phyloP scores from a whole-genome alignment of 2,888 invertebrate species.

The Marasmarcha lunaedactyla region DNA sequence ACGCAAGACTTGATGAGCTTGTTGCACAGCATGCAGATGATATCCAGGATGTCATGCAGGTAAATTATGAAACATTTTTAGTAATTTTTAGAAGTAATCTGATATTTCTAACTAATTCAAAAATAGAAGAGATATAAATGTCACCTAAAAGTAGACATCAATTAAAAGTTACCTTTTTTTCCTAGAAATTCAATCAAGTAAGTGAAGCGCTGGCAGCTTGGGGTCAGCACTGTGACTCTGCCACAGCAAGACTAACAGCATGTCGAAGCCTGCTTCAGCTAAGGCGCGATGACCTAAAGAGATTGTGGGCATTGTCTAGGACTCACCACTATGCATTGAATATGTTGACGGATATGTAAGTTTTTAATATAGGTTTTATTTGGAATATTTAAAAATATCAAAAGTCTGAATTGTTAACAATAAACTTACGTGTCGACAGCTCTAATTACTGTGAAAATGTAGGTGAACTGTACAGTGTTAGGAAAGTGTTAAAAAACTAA shows the following conservation, averaged over 20 bases:
- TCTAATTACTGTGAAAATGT: too few relatives aligned
- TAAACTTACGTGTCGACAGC: too few relatives aligned
- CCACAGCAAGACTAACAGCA: constrained; percentile 45
- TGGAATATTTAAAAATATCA: too few relatives aligned
- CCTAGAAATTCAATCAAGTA: constrained; percentile 52
- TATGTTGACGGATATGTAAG: constrained; percentile 90
- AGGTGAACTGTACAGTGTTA: too few relatives aligned
- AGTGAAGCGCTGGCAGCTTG: constrained; percentile 40
- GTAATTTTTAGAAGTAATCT: too few relatives aligned
- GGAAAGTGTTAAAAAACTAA: too few relatives aligned
- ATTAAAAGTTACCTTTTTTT: too few relatives aligned
- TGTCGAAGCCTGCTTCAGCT: constrained; percentile 80
- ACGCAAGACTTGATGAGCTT: constrained; percentile 87
- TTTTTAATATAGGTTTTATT: constrained; percentile 16
- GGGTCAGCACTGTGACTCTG: constrained; percentile 50
- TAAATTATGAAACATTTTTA: too few relatives aligned
- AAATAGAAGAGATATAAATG: too few relatives aligned
- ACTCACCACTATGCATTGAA: constrained; percentile 93
- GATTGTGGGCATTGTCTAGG: constrained; percentile 95
- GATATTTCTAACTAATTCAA: too few relatives aligned
- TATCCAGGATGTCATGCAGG: constrained; percentile 84
- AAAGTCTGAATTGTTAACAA: too few relatives aligned
- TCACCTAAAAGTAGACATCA: too few relatives aligned
- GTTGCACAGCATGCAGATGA: constrained; percentile 90
- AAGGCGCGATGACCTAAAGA: constrained; percentile 91